Percentiles rank a stretch among this genome's conserved stretches.
phyloP scores from a whole-genome alignment of 2,113 vertebrate genomes.

The Hippocampus barbouri region DNA sequence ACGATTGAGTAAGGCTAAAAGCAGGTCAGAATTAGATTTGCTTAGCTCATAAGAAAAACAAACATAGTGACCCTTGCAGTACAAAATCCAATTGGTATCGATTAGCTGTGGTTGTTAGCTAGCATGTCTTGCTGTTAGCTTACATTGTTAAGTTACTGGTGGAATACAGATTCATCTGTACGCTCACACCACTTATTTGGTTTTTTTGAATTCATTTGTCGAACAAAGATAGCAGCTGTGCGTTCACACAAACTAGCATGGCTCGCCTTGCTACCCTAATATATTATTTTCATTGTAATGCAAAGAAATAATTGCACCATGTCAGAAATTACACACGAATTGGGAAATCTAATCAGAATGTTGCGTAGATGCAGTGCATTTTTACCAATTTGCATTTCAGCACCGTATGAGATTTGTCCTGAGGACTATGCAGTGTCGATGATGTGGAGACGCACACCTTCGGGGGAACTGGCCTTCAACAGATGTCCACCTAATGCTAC shows the following conservation, averaged over 20 bases:
- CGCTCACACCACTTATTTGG: not conserved
- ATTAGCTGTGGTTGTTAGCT: not conserved
- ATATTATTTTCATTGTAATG: slow-evolving; percentile 2
- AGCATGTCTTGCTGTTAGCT: not conserved
- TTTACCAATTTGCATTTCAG: slow-evolving; percentile 65
- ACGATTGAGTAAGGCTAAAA: not conserved
- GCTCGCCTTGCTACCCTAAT: not conserved
- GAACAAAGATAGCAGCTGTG: not conserved
- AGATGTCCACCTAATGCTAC: slow-evolving; percentile 95
- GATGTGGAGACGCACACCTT: slow-evolving; percentile 97
- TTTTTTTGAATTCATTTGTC: not conserved
- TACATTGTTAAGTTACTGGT: not conserved
- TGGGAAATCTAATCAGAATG: too few relatives aligned
- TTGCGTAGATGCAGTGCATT: not conserved
- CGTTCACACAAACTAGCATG: slow-evolving; percentile 11
- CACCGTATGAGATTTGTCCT: slow-evolving; percentile 97
- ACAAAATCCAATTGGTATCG: not conserved
- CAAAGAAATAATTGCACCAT: slow-evolving; percentile 50
- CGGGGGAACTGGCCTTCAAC: slow-evolving; percentile 94
- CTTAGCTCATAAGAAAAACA: not conserved
- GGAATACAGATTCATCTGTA: not conserved
- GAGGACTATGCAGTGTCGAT: slow-evolving; percentile 95
- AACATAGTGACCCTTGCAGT: not conserved
- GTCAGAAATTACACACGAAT: slow-evolving; percentile 26
- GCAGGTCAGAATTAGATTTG: not conserved